Percentiles rank a stretch among this genome's conserved stretches.
These are phyloP conservation scores for Norana najaformis DNA, from an alignment of 2,888 invertebrate species.

Conservation along the genomic window DNA sequence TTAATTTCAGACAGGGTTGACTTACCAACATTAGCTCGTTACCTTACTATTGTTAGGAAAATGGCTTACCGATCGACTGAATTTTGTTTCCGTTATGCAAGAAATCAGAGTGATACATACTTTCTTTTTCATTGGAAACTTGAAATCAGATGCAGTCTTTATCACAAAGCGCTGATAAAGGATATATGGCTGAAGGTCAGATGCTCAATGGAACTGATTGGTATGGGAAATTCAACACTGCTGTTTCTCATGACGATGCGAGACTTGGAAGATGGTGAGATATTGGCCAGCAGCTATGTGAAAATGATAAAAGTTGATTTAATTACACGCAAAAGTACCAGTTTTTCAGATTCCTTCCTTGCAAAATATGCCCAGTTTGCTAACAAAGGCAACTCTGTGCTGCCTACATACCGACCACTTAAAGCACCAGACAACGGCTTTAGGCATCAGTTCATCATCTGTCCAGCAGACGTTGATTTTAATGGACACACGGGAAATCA, in stretches of 20 bases:
- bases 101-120: background rate
- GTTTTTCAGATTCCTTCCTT: background rate
- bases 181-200: background rate
- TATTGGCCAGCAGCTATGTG: background rate
- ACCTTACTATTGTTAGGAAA: conserved; percentile 15
- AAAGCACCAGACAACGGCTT: background rate
- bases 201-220: background rate
- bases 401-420: background rate
- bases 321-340: background rate
- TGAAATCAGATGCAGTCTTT: background rate
- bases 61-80: background rate
- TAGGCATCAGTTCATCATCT: conserved; percentile 1
- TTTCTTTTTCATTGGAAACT: background rate
- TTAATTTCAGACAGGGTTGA: conserved; percentile 15
- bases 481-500: conserved; percentile 21
- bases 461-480: background rate
- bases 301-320: background rate
- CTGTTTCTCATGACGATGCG: background rate
- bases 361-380: background rate
- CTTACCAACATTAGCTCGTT: background rate
- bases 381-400: background rate
- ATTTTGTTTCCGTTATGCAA: background rate
- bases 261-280: background rate
- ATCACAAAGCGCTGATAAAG: background rate
- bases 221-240: background rate